Evolutionary conservation across 2,797 vertebrate genomes (phyloP).

Genomic region (Gallirallus australis): DNA sequence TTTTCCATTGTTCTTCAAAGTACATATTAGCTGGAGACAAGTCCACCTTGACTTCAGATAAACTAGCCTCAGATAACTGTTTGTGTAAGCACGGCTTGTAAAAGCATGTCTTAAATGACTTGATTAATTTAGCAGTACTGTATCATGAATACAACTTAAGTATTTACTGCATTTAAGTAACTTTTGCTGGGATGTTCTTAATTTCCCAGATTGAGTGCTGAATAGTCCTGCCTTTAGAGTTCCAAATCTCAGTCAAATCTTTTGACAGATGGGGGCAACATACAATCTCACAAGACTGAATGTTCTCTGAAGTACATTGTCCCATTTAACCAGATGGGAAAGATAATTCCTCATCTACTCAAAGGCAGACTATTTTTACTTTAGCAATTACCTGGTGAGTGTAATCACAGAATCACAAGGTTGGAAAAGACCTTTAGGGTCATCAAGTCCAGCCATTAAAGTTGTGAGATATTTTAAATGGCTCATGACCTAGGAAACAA

Average conservation of each 20-base stretch:
- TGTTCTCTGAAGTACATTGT: background rate
- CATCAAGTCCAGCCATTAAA: too few relatives aligned
- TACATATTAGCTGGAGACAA: background rate
- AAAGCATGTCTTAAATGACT: background rate
- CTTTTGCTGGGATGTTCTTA: background rate
- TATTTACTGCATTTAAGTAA: background rate
- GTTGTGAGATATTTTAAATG: background rate
- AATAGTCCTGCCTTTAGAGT: background rate
- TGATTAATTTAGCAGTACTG: background rate
- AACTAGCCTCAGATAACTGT: background rate
- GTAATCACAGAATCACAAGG: too few relatives aligned
- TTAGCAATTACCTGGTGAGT: background rate
- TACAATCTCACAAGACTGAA: background rate
- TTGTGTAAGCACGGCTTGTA: background rate
- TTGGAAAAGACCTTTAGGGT: too few relatives aligned
- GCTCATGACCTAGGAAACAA: background rate
- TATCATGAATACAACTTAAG: background rate
- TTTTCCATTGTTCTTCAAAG: background rate
- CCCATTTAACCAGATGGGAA: background rate
- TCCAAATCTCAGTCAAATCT: background rate
- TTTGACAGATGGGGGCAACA: background rate
- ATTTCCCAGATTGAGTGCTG: background rate
- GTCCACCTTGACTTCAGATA: background rate
- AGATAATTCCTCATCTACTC: background rate
- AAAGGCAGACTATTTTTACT: background rate